Conservation (phyloP, 2,888 invertebrate genomes). For the Drosophila putrida region DNA sequence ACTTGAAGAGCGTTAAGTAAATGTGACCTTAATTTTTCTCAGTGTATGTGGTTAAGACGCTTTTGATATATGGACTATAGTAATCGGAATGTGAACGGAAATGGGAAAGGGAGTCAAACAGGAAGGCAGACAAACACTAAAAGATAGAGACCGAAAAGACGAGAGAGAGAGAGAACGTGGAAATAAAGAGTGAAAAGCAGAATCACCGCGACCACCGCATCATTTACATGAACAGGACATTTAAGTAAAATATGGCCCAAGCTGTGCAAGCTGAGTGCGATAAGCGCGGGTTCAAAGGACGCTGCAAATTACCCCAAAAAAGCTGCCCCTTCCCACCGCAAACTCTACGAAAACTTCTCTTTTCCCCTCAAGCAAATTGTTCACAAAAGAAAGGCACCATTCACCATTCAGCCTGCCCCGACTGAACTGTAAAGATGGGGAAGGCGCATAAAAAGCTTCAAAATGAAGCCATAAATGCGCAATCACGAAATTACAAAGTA, state of each 20-base stretch:
- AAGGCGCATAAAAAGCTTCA: constrained; percentile 69
- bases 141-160: background rate
- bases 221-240: constrained; percentile 77
- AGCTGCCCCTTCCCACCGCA: constrained; percentile 20
- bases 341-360: background rate
- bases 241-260: constrained; percentile 75
- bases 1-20: constrained; percentile 13
- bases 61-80: constrained; percentile 69
- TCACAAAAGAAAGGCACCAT: constrained; percentile 42
- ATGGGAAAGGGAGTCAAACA: constrained; percentile 7
- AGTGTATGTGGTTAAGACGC: constrained; percentile 48
- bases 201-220: constrained; percentile 49
- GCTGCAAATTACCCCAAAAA: constrained; percentile 72
- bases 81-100: constrained; percentile 25
- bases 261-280: constrained; percentile 52
- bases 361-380: constrained; percentile 26
- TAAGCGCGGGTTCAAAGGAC: constrained; percentile 73
- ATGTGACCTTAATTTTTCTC: constrained; percentile 73
- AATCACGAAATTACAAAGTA: constrained; percentile 80
- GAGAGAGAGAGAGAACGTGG: too few species aligned
- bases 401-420: constrained; percentile 15
- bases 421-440: background rate
- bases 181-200: constrained; percentile 31
- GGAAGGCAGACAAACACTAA: constrained; percentile 5
- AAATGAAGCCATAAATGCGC: constrained; percentile 82